Percentiles rank a stretch among this genome's conserved stretches.
Evolutionary conservation across 2,113 vertebrate species (phyloP).

Genomic region (Leptobrachium leishanense): DNA sequence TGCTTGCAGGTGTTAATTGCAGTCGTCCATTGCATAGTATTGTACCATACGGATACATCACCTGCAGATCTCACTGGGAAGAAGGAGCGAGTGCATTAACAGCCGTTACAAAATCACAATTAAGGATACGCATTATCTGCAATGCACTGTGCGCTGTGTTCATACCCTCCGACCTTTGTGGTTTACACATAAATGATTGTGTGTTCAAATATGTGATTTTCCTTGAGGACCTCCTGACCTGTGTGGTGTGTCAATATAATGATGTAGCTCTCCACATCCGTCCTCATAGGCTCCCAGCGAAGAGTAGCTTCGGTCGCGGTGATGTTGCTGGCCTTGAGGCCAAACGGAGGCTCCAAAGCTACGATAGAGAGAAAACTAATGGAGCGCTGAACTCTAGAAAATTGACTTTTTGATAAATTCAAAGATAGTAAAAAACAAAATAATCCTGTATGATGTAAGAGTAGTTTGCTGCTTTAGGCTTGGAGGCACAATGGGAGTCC

Average conservation of each 20-base stretch:
- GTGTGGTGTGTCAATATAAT: conserved; percentile 78
- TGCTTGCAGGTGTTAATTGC: too few species aligned
- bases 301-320: conserved; percentile 86
- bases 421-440: not conserved
- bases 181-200: not conserved
- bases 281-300: conserved; percentile 80
- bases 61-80: too few species aligned
- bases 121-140: not conserved
- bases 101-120: too few species aligned
- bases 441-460: too few species aligned
- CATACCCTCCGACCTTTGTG: not conserved
- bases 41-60: too few species aligned
- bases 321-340: conserved; percentile 81
- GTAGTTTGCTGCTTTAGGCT: too few species aligned
- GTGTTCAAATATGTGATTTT: conserved; percentile 17
- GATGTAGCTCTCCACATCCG: conserved; percentile 86
- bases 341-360: conserved; percentile 91
- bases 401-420: not conserved
- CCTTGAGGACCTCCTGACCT: conserved; percentile 61
- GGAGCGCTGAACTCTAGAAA: not conserved
- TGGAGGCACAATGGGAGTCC: too few species aligned
- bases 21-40: too few species aligned
- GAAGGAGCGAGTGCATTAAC: too few species aligned
- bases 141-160: not conserved
- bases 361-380: conserved; percentile 30